These are phyloP conservation scores for Ectemnius cavifrons DNA, from an alignment of 2,888 invertebrate species.

Conservation along the genomic window DNA sequence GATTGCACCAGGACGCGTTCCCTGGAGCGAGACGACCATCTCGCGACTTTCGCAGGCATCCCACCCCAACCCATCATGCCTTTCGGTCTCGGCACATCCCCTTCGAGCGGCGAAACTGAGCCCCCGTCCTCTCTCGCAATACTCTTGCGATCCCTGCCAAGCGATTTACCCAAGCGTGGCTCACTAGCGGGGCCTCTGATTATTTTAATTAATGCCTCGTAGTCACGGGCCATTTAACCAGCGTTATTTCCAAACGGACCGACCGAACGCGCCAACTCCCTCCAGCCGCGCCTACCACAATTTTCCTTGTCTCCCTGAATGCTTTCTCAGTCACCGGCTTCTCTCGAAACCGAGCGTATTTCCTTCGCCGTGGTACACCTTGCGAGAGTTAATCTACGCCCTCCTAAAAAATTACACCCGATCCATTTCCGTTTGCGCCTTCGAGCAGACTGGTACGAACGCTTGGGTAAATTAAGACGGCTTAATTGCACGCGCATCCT, in stretches of 20 bases:
- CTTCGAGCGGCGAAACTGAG: not conserved
- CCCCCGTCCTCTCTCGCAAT: not conserved
- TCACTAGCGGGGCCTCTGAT: conserved; percentile 67
- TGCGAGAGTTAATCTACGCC: conserved; percentile 3
- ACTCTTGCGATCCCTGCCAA: conserved; percentile 63
- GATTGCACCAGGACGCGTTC: conserved; percentile 42
- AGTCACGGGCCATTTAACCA: conserved; percentile 67
- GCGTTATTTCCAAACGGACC: conserved; percentile 63
- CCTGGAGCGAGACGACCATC: conserved; percentile 14
- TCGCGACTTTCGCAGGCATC: not conserved
- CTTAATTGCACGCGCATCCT: conserved; percentile 71
- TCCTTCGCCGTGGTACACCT: not conserved
- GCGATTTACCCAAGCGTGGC: conserved; percentile 71
- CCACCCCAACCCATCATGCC: not conserved
- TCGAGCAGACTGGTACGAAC: conserved; percentile 2
- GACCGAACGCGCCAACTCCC: conserved; percentile 20
- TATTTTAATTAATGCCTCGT: conserved; percentile 72
- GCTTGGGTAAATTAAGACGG: conserved; percentile 64
- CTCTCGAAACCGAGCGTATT: too few relatives aligned
- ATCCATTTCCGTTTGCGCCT: conserved; percentile 28
- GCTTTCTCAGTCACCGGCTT: too few relatives aligned
- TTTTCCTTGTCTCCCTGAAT: too few relatives aligned
- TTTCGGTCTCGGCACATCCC: not conserved
- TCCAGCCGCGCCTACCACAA: too few relatives aligned
- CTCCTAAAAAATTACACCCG: not conserved